Conservation (phyloP, 2,113 vertebrate species). For the Ammospiza caudacuta region DNA sequence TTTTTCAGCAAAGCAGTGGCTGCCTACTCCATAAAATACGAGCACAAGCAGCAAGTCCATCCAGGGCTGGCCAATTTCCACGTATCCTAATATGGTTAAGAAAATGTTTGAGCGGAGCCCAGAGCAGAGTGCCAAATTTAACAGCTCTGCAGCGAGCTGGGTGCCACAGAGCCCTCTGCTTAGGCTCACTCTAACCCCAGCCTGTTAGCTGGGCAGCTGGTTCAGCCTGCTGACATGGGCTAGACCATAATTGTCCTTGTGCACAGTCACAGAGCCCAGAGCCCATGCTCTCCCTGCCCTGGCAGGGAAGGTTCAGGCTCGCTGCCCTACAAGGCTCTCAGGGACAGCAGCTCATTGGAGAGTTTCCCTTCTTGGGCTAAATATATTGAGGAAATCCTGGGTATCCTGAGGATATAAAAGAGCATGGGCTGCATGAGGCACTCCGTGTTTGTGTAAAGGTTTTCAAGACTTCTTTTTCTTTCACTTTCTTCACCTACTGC, state of each 20-base stretch:
- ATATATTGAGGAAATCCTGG: conserved; percentile 25
- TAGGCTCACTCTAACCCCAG: conserved; percentile 28
- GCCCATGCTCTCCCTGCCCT: background rate
- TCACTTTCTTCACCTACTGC: background rate
- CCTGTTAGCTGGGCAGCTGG: background rate
- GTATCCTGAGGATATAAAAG: background rate
- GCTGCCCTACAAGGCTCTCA: conserved; percentile 43
- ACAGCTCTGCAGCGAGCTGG: conserved; percentile 61
- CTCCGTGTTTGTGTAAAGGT: background rate
- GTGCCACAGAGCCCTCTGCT: conserved; percentile 68
- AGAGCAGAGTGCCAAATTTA: conserved; percentile 70
- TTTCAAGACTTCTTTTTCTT: background rate
- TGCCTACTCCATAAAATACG: background rate
- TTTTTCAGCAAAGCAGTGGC: conserved; percentile 13
- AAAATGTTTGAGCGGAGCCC: conserved; percentile 69
- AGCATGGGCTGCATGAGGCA: background rate
- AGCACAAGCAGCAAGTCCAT: conserved; percentile 68
- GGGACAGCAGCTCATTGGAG: background rate
- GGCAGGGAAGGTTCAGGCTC: background rate
- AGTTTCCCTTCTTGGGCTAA: conserved; percentile 46
- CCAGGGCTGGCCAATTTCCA: conserved; percentile 74
- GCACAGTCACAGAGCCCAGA: conserved; percentile 28
- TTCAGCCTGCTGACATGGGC: background rate
- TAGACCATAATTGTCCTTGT: conserved; percentile 12
- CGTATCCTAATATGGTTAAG: conserved; percentile 90